phyloP scores from a whole-genome alignment of 2,888 invertebrate genomes.

The Phymatocera aterrima region DNA sequence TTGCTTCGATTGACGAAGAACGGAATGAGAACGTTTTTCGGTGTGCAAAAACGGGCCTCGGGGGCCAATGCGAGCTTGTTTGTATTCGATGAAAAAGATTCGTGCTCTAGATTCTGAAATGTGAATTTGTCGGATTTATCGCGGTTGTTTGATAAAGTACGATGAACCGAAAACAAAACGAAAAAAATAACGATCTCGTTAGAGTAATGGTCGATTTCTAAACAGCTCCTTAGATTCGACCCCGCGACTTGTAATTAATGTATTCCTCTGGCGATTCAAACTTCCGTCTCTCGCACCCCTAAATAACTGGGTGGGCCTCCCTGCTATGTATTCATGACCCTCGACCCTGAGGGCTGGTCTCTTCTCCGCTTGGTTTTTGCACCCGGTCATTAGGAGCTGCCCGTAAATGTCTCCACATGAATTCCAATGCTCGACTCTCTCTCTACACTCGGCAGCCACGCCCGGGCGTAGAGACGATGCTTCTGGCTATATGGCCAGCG shows the following conservation, averaged over 20 bases:
- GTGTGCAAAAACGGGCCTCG: no score
- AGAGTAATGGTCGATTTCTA: neutral
- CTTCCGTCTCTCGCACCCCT: conserved; percentile 23
- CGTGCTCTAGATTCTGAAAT: no score
- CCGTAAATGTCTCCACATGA: conserved; percentile 74
- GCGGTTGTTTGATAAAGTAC: no score
- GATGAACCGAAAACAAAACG: neutral
- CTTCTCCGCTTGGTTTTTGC: conserved; percentile 64
- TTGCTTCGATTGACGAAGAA: no score
- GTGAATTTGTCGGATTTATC: no score
- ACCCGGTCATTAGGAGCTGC: conserved; percentile 71
- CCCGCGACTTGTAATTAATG: conserved; percentile 11
- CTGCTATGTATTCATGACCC: conserved; percentile 50
- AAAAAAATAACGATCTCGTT: neutral
- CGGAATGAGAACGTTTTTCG: no score
- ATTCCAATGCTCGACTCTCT: conserved; percentile 70
- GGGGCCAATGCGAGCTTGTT: no score
- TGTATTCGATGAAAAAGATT: no score
- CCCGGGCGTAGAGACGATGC: conserved; percentile 42
- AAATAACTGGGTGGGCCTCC: conserved; percentile 36
- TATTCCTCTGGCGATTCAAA: conserved; percentile 25
- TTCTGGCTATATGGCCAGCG: conserved; percentile 50
- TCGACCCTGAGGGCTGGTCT: conserved; percentile 45
- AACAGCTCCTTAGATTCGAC: neutral
- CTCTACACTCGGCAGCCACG: conserved; percentile 49